Evolutionary conservation across 1,140 invertebrate genomes (phyloP).

Genomic region (Drosophila bifasciata): DNA sequence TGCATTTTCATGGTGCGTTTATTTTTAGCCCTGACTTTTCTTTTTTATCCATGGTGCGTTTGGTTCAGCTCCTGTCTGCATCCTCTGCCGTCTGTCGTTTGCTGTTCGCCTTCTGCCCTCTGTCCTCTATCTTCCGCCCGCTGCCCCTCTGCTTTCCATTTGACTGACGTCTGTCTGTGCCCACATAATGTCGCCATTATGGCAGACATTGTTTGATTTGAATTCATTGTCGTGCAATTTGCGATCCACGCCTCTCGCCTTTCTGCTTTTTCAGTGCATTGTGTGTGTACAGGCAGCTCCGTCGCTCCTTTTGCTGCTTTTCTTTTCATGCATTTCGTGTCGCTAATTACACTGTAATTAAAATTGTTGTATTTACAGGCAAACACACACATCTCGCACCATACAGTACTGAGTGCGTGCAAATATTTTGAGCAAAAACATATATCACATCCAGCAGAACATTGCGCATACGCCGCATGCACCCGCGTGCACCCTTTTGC

Average conservation of each 20-base stretch:
- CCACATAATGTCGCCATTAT: conserved; percentile 76
- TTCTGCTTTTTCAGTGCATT: conserved; percentile 1
- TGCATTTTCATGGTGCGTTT: conserved; percentile 35
- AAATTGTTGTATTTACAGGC: conserved; percentile 72
- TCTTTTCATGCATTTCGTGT: conserved; percentile 53
- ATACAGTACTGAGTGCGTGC: conserved; percentile 56
- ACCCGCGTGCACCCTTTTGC: conserved; percentile 40
- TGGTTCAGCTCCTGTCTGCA: not conserved
- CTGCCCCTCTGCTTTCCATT: conserved; percentile 36
- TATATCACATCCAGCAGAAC: conserved; percentile 33
- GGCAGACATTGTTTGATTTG: conserved; percentile 78
- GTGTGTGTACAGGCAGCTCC: too few relatives aligned
- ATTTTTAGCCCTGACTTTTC: conserved; percentile 15
- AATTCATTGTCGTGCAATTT: conserved; percentile 78
- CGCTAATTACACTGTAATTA: conserved; percentile 82
- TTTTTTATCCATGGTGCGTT: conserved; percentile 12
- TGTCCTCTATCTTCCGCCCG: not conserved
- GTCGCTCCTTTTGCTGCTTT: conserved; percentile 25
- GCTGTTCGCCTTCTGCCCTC: too few relatives aligned
- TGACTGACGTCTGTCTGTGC: conserved; percentile 46
- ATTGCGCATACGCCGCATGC: conserved; percentile 72
- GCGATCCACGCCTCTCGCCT: conserved; percentile 5
- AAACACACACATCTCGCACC: conserved; percentile 2
- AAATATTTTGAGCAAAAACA: conserved; percentile 71
- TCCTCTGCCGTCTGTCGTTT: not conserved